Conservation (phyloP, 2,888 invertebrate species). For the Erebia epiphron region DNA sequence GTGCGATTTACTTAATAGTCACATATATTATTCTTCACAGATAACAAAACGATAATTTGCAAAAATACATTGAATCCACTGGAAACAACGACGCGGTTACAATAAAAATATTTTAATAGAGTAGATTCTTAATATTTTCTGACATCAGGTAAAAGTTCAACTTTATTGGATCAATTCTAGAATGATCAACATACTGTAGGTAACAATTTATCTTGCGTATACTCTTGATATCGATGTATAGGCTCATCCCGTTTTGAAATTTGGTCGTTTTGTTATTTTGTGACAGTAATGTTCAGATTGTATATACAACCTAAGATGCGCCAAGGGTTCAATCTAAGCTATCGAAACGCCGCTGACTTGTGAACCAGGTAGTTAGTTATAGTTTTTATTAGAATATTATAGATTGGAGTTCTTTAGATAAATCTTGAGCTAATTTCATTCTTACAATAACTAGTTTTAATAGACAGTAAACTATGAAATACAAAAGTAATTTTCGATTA, state of each 20-base stretch:
- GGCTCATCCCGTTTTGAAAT: not conserved
- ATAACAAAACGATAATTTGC: constrained; percentile 18
- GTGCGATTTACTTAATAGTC: constrained; percentile 37
- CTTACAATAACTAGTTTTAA: not conserved
- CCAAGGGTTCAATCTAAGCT: constrained; percentile 25
- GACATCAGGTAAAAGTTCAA: no score
- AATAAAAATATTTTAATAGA: not conserved
- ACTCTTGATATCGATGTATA: not conserved
- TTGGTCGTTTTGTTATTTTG: constrained; percentile 8
- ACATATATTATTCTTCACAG: constrained; percentile 23
- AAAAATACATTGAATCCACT: not conserved
- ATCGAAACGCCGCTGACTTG: constrained; percentile 34
- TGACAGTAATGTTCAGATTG: constrained; percentile 21
- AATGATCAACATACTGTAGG: not conserved
- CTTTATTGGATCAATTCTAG: not conserved
- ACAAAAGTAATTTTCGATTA: not conserved
- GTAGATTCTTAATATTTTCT: no score
- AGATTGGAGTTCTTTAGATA: constrained; percentile 1
- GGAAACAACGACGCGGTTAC: not conserved
- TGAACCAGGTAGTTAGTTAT: constrained; percentile 38
- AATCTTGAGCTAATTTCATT: constrained; percentile 7
- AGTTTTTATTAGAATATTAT: constrained; percentile 20
- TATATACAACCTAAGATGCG: constrained; percentile 34
- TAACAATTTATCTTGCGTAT: not conserved
- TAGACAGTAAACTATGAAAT: constrained; percentile 1